These are phyloP conservation scores for Syrista parreyssii DNA, from an alignment of 2,888 invertebrate species.

Conservation along the genomic window DNA sequence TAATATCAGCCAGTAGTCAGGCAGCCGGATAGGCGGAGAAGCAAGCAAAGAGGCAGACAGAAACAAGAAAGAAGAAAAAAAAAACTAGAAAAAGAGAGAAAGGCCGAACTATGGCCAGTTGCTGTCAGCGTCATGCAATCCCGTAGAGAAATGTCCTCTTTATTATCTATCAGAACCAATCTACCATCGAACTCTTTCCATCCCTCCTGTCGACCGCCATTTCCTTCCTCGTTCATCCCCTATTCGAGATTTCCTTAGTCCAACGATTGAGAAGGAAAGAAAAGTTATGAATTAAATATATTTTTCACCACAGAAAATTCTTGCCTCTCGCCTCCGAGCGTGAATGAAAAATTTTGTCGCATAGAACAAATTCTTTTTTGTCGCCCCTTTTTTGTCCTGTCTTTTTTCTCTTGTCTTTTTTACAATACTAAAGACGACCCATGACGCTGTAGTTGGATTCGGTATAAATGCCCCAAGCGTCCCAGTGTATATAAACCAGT, in stretches of 20 bases:
- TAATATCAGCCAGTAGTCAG: constrained; percentile 47
- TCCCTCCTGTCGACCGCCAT: neutral
- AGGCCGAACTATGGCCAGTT: constrained; percentile 15
- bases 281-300: neutral
- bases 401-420: neutral
- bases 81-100: neutral
- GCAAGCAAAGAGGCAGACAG: constrained; percentile 2
- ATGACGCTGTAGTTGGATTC: neutral
- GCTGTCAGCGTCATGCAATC: constrained; percentile 40
- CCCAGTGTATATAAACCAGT: constrained; percentile 39
- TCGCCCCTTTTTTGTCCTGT: too few species aligned
- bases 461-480: constrained; percentile 13
- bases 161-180: constrained; percentile 57
- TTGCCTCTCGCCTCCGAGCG: neutral
- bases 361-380: neutral
- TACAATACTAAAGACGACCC: neutral
- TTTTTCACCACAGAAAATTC: neutral
- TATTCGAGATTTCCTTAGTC: neutral
- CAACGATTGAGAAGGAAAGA: neutral
- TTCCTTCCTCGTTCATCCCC: constrained; percentile 24
- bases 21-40: constrained; percentile 27
- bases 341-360: neutral
- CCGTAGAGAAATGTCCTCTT: constrained; percentile 51
- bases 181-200: constrained; percentile 33
- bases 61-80: neutral